A percentile compares a stretch with the other conserved stretches of the same genome.
Conservation (phyloP, 2,113 vertebrate species). For the Oryzias curvinotus region DNA sequence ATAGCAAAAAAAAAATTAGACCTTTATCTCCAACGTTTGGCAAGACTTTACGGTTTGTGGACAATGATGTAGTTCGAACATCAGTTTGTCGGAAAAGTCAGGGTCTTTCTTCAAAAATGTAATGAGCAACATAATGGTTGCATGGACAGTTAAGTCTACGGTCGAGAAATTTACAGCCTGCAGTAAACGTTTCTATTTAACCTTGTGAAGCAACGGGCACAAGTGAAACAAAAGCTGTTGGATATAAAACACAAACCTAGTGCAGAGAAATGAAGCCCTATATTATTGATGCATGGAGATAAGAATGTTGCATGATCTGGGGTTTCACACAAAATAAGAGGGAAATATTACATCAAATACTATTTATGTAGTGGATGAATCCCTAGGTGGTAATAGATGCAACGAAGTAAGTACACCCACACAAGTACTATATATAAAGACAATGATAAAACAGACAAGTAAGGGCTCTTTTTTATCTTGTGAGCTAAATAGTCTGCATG, state of each 20-base stretch:
- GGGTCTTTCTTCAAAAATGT: conserved; percentile 34
- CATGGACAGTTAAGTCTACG: conserved; percentile 15
- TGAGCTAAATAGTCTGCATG: conserved; percentile 12
- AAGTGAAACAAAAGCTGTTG: neutral
- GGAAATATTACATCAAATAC: conserved; percentile 1
- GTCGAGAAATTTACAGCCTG: conserved; percentile 15
- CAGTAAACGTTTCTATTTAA: conserved; percentile 15
- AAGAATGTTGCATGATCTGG: conserved; percentile 6
- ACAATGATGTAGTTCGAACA: conserved; percentile 60
- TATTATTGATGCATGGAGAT: neutral
- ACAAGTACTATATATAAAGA: neutral
- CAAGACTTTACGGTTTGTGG: conserved; percentile 58
- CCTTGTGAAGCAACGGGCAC: conserved; percentile 2
- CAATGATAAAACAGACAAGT: conserved; percentile 31
- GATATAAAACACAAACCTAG: neutral
- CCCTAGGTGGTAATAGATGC: neutral
- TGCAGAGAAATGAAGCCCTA: too few species aligned
- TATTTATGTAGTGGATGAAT: conserved; percentile 11
- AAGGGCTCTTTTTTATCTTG: conserved; percentile 24
- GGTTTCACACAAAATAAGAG: conserved; percentile 11
- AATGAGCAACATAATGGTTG: conserved; percentile 27
- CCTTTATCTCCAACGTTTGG: conserved; percentile 49
- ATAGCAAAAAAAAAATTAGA: conserved; percentile 45
- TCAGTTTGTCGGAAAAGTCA: conserved; percentile 56
- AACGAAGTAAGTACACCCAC: neutral